Percentiles rank a stretch among this genome's conserved stretches.
phyloP scores from a whole-genome alignment of 1,140 invertebrate genomes.

The Formica exsecta region DNA sequence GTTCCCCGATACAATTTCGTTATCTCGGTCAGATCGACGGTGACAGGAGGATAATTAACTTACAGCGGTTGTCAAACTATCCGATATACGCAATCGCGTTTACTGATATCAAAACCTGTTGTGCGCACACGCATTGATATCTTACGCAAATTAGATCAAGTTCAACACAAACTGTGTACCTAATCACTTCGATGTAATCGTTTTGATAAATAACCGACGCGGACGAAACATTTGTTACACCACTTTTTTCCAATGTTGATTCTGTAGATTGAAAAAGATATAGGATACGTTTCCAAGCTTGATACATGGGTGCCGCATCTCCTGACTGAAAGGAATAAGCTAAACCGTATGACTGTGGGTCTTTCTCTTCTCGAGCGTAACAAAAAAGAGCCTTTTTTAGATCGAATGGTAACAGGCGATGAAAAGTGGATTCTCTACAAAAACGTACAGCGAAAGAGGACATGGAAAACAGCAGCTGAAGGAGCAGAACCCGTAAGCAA shows the following conservation, averaged over 20 bases:
- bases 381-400: too few relatives aligned
- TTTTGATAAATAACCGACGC: conserved; percentile 21
- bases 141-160: conserved; percentile 55
- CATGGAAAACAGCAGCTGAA: too few relatives aligned
- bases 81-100: conserved; percentile 39
- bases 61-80: conserved; percentile 63
- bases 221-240: not conserved
- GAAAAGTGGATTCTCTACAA: too few relatives aligned
- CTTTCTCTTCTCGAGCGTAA: too few relatives aligned
- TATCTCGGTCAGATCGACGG: conserved; percentile 61
- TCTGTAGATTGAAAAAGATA: not conserved
- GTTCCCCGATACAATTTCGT: conserved; percentile 58
- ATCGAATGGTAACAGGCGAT: too few relatives aligned
- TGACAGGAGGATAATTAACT: conserved; percentile 63
- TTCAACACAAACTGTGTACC: not conserved
- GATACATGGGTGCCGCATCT: too few relatives aligned
- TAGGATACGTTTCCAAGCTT: too few relatives aligned
- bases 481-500: too few relatives aligned
- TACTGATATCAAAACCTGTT: conserved; percentile 42
- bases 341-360: too few relatives aligned
- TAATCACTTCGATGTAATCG: conserved; percentile 16
- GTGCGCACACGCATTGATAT: conserved; percentile 29
- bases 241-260: conserved; percentile 7
- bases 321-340: too few relatives aligned
- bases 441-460: too few relatives aligned